Base-by-base conservation (phyloP, 2,113 vertebrate genomes). In the Copsychus sechellarum region DNA sequence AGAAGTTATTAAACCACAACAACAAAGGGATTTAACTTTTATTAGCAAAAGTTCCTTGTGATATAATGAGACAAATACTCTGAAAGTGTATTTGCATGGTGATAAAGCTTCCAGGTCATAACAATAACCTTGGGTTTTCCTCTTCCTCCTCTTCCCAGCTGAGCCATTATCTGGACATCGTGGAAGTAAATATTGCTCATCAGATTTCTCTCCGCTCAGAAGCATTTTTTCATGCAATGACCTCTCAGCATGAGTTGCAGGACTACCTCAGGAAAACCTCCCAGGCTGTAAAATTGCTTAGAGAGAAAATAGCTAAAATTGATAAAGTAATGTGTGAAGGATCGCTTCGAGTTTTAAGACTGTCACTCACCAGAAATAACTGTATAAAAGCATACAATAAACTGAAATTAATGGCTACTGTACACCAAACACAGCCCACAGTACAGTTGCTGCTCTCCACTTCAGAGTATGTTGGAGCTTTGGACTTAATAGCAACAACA, bases 211-310 rank as follows among this genome's bases (percentile, higher is more conserved):
- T 99, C 80, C 99, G 99, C 97, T 99, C 99, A 11, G 99, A 99
- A 96, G 99, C 99, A 14, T 99, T 99, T 97, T 99, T 99, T 94
- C 99, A 99, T 92, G 99, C 99, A 96, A 99, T 99, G 99, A 99
- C 99, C 82, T 99, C 99, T 54, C 99, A 99, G 97, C 99, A 99
- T 38, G 99, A 99, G 91, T 98, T 99, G 95, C 99, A 99, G 98
- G 99, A 99, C 98, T 99, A 98, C 93, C 98, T 99, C 97, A 98
- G 97, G 95, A 98, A 99, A 97, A 99, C 99, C 58, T 98, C 99
- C 91, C 98, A 97, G 67, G 99, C 99, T 78, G 99, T 99, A 88
- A 98, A 99, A 73, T 97, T 98, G 85, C 98, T 99, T 96, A 98
- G 99, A 91, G 98, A 98, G 74, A 99, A 99, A 79, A 99, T 99